Base-by-base conservation (phyloP, 1,140 invertebrate species). In the Spodoptera litura region DNA sequence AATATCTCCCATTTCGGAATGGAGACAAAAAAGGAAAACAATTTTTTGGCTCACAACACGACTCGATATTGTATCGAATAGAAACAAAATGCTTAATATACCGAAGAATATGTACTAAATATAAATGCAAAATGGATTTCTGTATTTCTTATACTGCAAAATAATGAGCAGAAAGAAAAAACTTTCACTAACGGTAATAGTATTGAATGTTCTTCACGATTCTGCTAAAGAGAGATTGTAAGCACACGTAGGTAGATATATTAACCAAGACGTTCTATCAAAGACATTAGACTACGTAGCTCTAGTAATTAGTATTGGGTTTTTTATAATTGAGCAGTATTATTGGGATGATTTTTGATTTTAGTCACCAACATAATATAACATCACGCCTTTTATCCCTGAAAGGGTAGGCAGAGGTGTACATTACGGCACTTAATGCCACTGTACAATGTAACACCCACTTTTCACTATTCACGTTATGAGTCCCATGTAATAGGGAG, bases 71-170 rank as follows among this genome's bases (percentile, higher is more conserved):
- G 10, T 61, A 61, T 61, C 10, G 5, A 35, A 61, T 31, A 35
- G 27, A 61, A 61, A 5, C 3, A 59, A 31, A 31, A 31, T 59
- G 56, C 12, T 61, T 13, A 27, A 61, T 27, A 61, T 35, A 13
- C 20, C 31, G 6, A 61, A 61, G 11, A 35, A 13, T 13, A 61
- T 35, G 27, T 6, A n/a, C n/a, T n/a, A 35, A 35, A 61, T 35
- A 35, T 10, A 61, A 61, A 61, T 61, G 27, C 58, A 61, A 61
- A 61, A 61, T 31, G 13, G 58, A 31, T 12, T 61, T 35, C 13
- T 31, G 56, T 11, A 59, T 59, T 59, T 59, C 25, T 59, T 35
- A 11, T 5, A 31, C 3, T 31, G 31, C 27, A 13, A 61, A 61
- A 35, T 35, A 35, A 61, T 31, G 58, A 35, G 58, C 12, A 35